Conservation (phyloP, 2,797 vertebrate species). For the Schizothorax lantsangensis region DNA sequence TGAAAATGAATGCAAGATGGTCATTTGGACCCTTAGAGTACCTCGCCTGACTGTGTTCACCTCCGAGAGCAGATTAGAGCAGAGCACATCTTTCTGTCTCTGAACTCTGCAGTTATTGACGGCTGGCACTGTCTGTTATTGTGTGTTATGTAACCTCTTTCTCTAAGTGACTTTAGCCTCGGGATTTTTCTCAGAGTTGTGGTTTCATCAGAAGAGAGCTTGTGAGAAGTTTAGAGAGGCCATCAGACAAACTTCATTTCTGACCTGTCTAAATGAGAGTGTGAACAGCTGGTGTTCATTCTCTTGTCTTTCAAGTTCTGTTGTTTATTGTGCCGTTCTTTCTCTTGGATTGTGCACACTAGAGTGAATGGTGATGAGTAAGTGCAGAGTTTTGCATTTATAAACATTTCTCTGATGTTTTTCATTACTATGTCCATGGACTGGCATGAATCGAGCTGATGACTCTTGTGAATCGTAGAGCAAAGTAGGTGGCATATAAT, state of each 20-base stretch:
- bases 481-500: background rate
- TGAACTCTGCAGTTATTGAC: constrained; percentile 12
- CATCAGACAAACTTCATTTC: background rate
- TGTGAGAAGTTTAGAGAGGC: background rate
- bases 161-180: background rate
- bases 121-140: background rate
- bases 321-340: background rate
- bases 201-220: background rate
- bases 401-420: background rate
- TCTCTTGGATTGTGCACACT: background rate
- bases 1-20: constrained; percentile 46
- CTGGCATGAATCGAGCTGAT: background rate
- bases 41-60: background rate
- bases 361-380: background rate
- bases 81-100: background rate
- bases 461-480: background rate
- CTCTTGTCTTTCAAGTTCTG: background rate
- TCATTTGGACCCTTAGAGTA: background rate
- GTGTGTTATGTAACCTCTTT: constrained; percentile 23
- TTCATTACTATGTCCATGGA: background rate
- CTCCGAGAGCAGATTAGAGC: constrained; percentile 1
- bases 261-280: background rate
- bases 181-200: background rate
- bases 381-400: background rate
- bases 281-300: constrained; percentile 8